Base-by-base conservation (phyloP, 1,140 invertebrate species). In the Heliconius hewitsoni region DNA sequence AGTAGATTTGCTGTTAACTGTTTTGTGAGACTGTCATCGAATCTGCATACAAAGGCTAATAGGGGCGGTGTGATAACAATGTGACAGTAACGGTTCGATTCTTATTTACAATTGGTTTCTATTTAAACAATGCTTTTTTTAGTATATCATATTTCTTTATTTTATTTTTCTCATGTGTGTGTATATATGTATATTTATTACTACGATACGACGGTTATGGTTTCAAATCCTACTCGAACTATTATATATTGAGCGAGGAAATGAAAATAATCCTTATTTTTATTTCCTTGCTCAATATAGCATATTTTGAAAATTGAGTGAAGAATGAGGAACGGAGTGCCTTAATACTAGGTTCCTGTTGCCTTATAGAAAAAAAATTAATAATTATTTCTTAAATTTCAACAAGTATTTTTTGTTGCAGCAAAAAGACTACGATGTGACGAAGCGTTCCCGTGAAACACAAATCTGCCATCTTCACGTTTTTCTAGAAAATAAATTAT, bases 381-480 rank as follows among this genome's bases (percentile, higher is more conserved):
- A 42, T 42, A 52, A 52, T 52, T 18, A 52, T 52, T 19, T 19
- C 18, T 52, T 52, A 52, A 52, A 46, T 46, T 46, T 19, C 5
- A 27, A 16, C 2, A 1, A 66, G 3, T 30, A 30, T 30, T n/a
- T 66, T 71, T 90, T 91, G 86, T 91, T 90, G n/a, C 88, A 91
- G 90, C 84, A 86, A 73, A 57, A 66, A 89, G 86, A 86, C 87
- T 86, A 91, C 89, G 84, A 91, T 90, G 89, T 87, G 89, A 90
- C 87, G 87, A 84, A 85, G 83, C 76, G 73, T 84, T 84, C 80
- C 81, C 77, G 82, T 80, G 52, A 76, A 76, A 66, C 0, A 75
- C 74, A 46, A 16, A 78, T 84, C 84, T 72, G 84, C 86, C 86
- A 86, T 88, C 82, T 88, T 86, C 83, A 84, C 74, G 78, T 81